Percentiles rank a stretch among this genome's conserved stretches.
Evolutionary conservation across 2,113 vertebrate genomes (phyloP).

Genomic region (Pavo muticus): DNA sequence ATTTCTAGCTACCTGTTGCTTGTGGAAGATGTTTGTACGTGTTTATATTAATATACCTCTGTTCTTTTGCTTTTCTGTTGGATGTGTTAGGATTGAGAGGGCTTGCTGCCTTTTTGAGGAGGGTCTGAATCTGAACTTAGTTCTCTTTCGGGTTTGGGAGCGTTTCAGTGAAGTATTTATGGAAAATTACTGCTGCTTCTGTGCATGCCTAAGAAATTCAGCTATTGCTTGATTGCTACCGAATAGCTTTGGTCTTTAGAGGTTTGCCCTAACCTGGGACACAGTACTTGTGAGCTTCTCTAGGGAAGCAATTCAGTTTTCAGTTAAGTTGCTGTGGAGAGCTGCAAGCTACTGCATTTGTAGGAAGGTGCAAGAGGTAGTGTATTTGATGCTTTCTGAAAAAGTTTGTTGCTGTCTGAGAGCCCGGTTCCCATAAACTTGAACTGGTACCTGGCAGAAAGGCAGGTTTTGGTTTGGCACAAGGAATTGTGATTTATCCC

Average conservation of each 20-base stretch:
- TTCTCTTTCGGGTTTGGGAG: not conserved
- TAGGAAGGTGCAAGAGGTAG: not conserved
- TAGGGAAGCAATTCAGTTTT: not conserved
- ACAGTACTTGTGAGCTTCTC: not conserved
- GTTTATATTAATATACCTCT: not conserved
- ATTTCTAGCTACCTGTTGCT: not conserved
- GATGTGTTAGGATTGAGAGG: not conserved
- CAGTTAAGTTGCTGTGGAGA: not conserved
- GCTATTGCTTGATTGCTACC: not conserved
- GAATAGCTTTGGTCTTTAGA: not conserved
- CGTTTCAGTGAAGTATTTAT: not conserved
- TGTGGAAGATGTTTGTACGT: not conserved
- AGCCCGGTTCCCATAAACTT: not conserved
- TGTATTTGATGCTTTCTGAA: not conserved
- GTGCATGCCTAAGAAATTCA: not conserved
- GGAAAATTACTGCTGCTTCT: not conserved
- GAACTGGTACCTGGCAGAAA: not conserved
- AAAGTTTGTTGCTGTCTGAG: not conserved
- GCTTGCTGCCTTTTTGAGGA: not conserved
- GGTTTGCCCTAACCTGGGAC: not conserved
- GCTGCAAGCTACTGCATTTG: not conserved
- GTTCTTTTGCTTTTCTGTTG: not conserved
- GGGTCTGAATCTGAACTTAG: not conserved
- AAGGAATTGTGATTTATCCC: not conserved
- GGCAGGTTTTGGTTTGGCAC: not conserved